A percentile compares a stretch with the other conserved stretches of the same genome.
These are phyloP conservation scores for Ammodytes marinus DNA, from an alignment of 2,113 vertebrate genomes.

Conservation along the genomic window DNA sequence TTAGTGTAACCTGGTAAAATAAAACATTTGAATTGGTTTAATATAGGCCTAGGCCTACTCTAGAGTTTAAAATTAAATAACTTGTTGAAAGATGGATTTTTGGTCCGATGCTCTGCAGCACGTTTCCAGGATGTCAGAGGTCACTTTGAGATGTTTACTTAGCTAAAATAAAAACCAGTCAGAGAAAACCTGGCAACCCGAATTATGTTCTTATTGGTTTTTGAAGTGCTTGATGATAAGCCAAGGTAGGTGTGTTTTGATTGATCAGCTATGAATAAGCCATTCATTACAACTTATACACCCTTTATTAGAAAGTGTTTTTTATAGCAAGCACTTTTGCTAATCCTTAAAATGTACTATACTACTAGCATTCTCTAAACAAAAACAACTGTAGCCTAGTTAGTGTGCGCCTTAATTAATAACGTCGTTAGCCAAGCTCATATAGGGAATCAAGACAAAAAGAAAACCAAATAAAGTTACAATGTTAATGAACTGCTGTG, in stretches of 20 bases:
- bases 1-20: not conserved
- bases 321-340: not conserved
- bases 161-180: not conserved
- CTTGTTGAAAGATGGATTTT: not conserved
- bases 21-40: not conserved
- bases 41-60: not conserved
- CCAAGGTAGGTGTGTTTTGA: too few relatives aligned
- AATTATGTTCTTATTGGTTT: not conserved
- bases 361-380: not conserved
- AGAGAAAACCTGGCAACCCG: not conserved
- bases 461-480: not conserved
- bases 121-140: not conserved
- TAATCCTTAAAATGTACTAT: not conserved
- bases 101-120: not conserved
- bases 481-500: not conserved
- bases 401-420: not conserved
- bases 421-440: too few relatives aligned
- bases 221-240: not conserved
- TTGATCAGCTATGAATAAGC: not conserved
- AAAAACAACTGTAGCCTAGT: not conserved
- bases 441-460: not conserved
- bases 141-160: not conserved
- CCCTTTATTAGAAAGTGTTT: not conserved
- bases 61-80: not conserved
- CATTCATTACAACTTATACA: not conserved